phyloP scores from a whole-genome alignment of 2,888 invertebrate species.

The Marronus borbonicus region DNA sequence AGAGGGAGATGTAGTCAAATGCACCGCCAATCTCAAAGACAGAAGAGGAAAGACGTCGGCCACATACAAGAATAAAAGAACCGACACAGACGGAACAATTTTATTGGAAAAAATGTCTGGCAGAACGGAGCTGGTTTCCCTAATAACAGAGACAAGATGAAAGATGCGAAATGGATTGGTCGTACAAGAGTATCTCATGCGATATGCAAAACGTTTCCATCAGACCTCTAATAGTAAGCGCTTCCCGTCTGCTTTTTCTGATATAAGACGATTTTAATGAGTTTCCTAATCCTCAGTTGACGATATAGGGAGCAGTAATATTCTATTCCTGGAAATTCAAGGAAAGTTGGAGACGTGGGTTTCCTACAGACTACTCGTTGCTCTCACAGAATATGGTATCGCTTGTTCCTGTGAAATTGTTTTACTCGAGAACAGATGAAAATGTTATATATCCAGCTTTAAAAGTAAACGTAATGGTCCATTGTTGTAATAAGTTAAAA shows the following conservation, averaged over 20 bases:
- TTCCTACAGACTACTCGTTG: too few species aligned
- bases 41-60: constrained; percentile 5
- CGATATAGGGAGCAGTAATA: background rate
- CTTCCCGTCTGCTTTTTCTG: constrained; percentile 6
- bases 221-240: constrained; percentile 11
- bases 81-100: constrained; percentile 21
- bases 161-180: background rate
- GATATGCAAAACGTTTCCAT: constrained; percentile 13
- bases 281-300: constrained; percentile 10
- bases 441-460: too few species aligned
- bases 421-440: too few species aligned
- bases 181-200: constrained; percentile 2
- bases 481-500: too few species aligned
- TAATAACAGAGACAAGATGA: constrained; percentile 13
- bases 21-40: background rate
- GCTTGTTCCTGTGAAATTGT: too few species aligned
- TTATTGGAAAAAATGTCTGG: constrained; percentile 27
- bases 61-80: background rate
- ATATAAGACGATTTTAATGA: constrained; percentile 21
- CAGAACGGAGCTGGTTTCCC: constrained; percentile 21
- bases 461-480: too few species aligned
- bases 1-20: background rate
- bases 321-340: too few species aligned
- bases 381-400: too few species aligned
- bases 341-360: too few species aligned